phyloP scores from a whole-genome alignment of 1,140 invertebrate species.

The Drosophila sp. region DNA sequence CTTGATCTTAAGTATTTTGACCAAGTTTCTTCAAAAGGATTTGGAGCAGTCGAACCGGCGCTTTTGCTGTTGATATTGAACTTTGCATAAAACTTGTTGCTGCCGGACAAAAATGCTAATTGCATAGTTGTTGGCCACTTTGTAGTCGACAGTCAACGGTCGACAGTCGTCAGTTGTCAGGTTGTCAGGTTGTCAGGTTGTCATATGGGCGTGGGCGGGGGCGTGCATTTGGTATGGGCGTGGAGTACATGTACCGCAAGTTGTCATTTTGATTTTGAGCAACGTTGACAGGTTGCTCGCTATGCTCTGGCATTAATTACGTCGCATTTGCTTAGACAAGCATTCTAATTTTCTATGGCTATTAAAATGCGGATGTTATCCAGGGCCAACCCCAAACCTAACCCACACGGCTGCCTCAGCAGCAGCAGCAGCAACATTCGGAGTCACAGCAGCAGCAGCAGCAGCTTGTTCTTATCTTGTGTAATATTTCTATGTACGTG shows the following conservation, averaged over 20 bases:
- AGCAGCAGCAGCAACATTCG: slow-evolving; percentile 9
- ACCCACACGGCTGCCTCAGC: slow-evolving; percentile 43
- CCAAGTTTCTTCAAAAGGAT: slow-evolving; percentile 71
- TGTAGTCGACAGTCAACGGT: slow-evolving; percentile 36
- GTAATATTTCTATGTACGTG: slow-evolving; percentile 80
- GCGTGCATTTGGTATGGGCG: slow-evolving; percentile 25
- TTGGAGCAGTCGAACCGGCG: slow-evolving; percentile 43
- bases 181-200: too few relatives aligned
- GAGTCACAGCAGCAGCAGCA: slow-evolving; percentile 7
- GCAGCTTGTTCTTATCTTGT: slow-evolving; percentile 64
- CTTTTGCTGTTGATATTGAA: slow-evolving; percentile 62
- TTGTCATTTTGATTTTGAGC: slow-evolving; percentile 72
- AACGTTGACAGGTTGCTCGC: slow-evolving; percentile 62
- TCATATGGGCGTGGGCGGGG: slow-evolving; percentile 35
- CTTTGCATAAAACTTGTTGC: slow-evolving; percentile 48
- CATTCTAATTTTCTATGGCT: slow-evolving; percentile 57
- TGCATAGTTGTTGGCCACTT: slow-evolving; percentile 60
- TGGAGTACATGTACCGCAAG: slow-evolving; percentile 48
- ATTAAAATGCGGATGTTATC: slow-evolving; percentile 68
- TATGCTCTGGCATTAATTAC: slow-evolving; percentile 67
- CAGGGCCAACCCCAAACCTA: slow-evolving; percentile 36
- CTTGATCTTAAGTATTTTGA: slow-evolving; percentile 62
- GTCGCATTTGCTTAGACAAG: slow-evolving; percentile 54
- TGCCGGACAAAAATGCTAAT: slow-evolving; percentile 64
- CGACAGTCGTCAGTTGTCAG: slow-evolving; percentile 7